A percentile compares a stretch with the other conserved stretches of the same genome.
Conservation (phyloP, 2,113 vertebrate species). For the Capricornis sumatraensis region DNA sequence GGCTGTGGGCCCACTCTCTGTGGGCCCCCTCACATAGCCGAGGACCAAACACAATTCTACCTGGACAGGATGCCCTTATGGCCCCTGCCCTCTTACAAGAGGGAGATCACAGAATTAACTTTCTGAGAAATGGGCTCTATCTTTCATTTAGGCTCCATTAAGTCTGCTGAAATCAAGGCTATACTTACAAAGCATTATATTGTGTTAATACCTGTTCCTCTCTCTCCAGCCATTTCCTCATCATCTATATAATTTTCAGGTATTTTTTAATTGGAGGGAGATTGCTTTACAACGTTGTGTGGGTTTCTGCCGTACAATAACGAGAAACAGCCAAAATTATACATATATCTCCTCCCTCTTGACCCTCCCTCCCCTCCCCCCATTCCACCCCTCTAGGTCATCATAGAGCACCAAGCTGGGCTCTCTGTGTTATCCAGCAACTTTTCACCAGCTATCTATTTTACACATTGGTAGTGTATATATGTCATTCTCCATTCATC, state of each 20-base stretch:
- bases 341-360: not conserved
- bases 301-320: not conserved
- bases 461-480: not conserved
- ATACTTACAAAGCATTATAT: not conserved
- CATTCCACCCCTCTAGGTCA: not conserved
- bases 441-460: not conserved
- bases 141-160: conserved; percentile 22
- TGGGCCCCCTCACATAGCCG: not conserved
- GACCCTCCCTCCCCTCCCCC: not conserved
- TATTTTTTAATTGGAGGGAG: not conserved
- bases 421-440: not conserved
- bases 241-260: not conserved
- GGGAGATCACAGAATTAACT: not conserved
- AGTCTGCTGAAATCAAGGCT: conserved; percentile 8
- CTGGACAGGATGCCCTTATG: not conserved
- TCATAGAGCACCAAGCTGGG: not conserved
- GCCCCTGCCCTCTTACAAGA: not conserved
- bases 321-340: not conserved
- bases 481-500: not conserved
- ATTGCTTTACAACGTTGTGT: not conserved
- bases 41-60: not conserved
- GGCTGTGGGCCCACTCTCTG: not conserved
- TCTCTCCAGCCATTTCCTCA: not conserved
- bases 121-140: conserved; percentile 36
- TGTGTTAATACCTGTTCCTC: not conserved